Conservation (phyloP, 2,888 invertebrate species). For the Pterobdella sp. region DNA sequence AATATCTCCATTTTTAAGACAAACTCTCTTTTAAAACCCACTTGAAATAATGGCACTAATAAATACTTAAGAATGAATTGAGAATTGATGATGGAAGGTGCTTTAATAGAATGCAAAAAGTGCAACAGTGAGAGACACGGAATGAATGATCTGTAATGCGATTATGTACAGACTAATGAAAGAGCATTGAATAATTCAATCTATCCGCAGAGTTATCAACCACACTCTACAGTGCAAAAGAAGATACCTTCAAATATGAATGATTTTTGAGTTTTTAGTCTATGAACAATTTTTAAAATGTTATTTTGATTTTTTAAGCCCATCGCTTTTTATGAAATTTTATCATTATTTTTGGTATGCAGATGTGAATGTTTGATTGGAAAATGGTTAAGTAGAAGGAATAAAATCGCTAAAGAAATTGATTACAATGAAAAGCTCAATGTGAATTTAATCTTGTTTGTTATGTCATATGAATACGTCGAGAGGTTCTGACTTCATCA, state of each 20-base stretch:
- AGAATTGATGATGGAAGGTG: background rate
- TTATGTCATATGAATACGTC: background rate
- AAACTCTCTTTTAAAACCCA: no score
- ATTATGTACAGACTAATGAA: conserved; percentile 8
- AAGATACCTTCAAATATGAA: no score
- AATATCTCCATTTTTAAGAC: background rate
- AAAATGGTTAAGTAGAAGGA: no score
- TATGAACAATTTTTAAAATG: no score
- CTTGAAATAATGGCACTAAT: background rate
- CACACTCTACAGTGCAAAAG: background rate
- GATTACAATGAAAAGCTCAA: no score
- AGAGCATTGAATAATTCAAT: conserved; percentile 12
- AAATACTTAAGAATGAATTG: background rate
- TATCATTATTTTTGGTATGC: no score
- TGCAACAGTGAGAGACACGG: conserved; percentile 6
- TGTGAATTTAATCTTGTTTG: no score
- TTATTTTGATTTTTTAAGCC: no score
- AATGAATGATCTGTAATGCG: conserved; percentile 7
- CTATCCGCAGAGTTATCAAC: conserved; percentile 7
- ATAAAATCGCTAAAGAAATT: no score
- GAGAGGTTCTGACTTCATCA: background rate
- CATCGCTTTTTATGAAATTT: no score
- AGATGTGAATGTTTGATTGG: no score
- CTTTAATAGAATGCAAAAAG: background rate
- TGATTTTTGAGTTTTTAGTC: no score